Base-by-base conservation (phyloP, 2,113 vertebrate genomes). In the Ctenomys sociabilis region DNA sequence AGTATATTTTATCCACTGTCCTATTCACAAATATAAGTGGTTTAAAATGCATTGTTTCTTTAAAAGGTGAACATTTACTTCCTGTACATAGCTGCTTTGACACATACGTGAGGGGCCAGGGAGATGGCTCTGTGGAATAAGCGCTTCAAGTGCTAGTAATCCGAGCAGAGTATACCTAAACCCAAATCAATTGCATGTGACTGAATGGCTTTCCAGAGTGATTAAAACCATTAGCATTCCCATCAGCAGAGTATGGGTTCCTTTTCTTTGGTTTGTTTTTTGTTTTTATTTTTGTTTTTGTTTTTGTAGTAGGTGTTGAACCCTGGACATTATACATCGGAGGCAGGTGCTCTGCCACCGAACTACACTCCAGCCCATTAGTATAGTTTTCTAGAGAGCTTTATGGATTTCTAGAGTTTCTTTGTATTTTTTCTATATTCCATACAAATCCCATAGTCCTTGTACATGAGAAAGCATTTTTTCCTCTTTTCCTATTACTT, bases 391-490 rank as follows among this genome's bases (percentile, higher is more conserved):
- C 57, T 77, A 64, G 24, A 52, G 52, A 37, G 22, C 24, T 77
- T 28, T 40, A 70, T 45, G 16, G 11, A 86, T 61, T 95, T 88
- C 52, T 91, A 85, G 92, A 91, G 77, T 59, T 93, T 82, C 43
- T 32, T 92, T 49, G 2, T 83, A 73, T 80, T 52, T 54, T 85
- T 35, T 28, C 81, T 72, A 37, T 45, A 35, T 28, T 73, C 68
- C 83, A 80, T 81, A 57, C 0, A 5, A 90, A 85, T 93, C 19
- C 10, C 63, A 19, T 26, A 16, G 14, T 52, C 54, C 32, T 73
- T 88, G 30, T 30, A n/a, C 17, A 75, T 63, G 70, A 81, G 61
- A 82, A 43, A 93, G 3, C 0, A 70, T 70, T 87, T 61, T 81
- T 26, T 78, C 16, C 32, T 7, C 14, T 66, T 92, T 96, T 95